A percentile compares a stretch with the other conserved stretches of the same genome.
Evolutionary conservation across 2,113 vertebrate genomes (phyloP).

Genomic region (Ailuropoda melanoleuca): DNA sequence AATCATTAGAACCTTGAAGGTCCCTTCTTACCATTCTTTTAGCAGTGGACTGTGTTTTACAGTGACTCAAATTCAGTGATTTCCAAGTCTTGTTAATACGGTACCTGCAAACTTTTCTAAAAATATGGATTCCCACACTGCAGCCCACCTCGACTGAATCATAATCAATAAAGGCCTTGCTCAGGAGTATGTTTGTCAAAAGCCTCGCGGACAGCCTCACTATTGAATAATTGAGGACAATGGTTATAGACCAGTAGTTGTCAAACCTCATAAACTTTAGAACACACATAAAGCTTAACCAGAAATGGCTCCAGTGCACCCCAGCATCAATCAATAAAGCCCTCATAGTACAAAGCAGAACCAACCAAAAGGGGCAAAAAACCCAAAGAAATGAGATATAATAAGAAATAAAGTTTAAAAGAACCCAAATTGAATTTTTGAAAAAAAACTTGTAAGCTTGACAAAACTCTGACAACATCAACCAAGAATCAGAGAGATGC

Average conservation of each 20-base stretch:
- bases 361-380: background rate
- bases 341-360: background rate
- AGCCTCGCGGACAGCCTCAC: background rate
- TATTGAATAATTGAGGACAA: background rate
- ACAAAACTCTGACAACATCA: background rate
- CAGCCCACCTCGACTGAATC: background rate
- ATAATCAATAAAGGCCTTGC: background rate
- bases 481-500: background rate
- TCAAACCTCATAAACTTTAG: background rate
- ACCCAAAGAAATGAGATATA: background rate
- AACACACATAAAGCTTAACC: background rate
- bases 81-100: background rate
- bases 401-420: background rate
- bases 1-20: background rate
- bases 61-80: background rate
- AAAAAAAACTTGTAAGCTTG: background rate
- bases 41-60: background rate
- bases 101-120: background rate
- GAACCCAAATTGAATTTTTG: background rate
- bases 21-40: background rate
- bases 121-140: background rate
- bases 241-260: background rate
- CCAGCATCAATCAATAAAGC: background rate
- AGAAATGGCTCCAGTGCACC: background rate
- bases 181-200: background rate